These are phyloP conservation scores for Temnothorax nylanderi DNA, from an alignment of 1,140 invertebrate genomes.

Conservation along the genomic window DNA sequence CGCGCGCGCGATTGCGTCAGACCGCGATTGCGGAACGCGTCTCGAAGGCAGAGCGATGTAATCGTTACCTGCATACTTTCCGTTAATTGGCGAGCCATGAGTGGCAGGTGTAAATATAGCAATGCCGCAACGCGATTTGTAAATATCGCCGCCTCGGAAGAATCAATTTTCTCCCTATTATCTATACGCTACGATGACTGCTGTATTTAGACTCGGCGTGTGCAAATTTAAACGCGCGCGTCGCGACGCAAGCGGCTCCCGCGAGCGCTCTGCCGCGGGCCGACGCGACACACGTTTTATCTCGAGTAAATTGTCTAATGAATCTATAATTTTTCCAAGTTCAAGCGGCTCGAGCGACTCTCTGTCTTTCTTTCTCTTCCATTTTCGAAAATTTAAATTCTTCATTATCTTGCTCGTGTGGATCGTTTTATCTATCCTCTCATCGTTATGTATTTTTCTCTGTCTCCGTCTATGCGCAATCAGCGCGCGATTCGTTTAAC, in stretches of 20 bases:
- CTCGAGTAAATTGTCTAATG: neutral
- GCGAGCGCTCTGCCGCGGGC: neutral
- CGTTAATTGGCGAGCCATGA: slow-evolving; percentile 33
- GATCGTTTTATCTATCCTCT: neutral
- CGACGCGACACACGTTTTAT: neutral
- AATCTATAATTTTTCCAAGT: neutral
- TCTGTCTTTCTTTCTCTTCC: neutral
- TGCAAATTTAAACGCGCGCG: slow-evolving; percentile 22
- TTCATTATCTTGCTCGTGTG: no score
- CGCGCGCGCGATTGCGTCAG: slow-evolving; percentile 35
- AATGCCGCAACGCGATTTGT: slow-evolving; percentile 45
- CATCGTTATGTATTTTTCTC: neutral
- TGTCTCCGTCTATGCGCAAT: neutral
- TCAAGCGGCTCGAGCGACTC: neutral
- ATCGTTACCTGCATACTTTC: slow-evolving; percentile 54
- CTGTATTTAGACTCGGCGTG: slow-evolving; percentile 15
- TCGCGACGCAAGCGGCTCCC: neutral
- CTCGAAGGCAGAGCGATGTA: slow-evolving; percentile 45
- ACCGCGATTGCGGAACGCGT: slow-evolving; percentile 50
- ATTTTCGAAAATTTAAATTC: neutral
- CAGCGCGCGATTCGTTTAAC: slow-evolving; percentile 5
- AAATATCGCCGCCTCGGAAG: slow-evolving; percentile 41
- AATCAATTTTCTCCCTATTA: slow-evolving; percentile 49
- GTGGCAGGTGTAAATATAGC: slow-evolving; percentile 58
- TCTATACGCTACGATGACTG: neutral